Evolutionary conservation across 2,888 invertebrate genomes (phyloP).

Genomic region (Dolichopus griseipennis): DNA sequence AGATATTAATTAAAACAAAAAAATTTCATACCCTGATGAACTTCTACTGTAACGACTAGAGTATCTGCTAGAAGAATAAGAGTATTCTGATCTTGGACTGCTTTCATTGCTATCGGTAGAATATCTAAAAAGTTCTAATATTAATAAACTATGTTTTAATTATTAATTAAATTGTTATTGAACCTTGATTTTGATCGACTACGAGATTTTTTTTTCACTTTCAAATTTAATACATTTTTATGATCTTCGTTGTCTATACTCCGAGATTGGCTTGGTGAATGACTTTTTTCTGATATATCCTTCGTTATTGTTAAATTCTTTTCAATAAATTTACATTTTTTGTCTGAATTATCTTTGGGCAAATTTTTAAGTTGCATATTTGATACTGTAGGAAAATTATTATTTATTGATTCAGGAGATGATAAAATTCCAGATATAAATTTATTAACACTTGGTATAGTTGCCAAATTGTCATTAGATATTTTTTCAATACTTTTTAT

Average conservation of each 20-base stretch:
- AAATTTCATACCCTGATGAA: conserved; percentile 32
- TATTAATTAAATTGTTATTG: conserved; percentile 8
- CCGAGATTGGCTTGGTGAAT: no score
- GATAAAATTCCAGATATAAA: not conserved
- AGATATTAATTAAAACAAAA: no score
- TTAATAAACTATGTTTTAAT: no score
- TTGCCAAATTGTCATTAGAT: conserved; percentile 29
- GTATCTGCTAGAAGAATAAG: conserved; percentile 38
- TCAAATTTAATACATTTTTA: no score
- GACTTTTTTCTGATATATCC: no score
- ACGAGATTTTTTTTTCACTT: conserved; percentile 27
- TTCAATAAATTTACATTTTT: no score
- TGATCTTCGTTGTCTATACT: no score
- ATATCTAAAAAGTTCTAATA: conserved; percentile 24
- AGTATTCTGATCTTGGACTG: conserved; percentile 37
- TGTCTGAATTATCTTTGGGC: no score
- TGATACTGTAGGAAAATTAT: no score
- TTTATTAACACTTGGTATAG: conserved; percentile 19
- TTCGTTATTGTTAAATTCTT: no score
- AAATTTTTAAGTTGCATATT: no score
- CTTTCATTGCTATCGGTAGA: conserved; percentile 35
- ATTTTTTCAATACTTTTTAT: conserved; percentile 48
- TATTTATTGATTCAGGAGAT: not conserved
- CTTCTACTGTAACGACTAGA: conserved; percentile 35
- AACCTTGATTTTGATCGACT: conserved; percentile 47